Conservation (phyloP, 2,113 vertebrate genomes). For the Fukomys damarensis region DNA sequence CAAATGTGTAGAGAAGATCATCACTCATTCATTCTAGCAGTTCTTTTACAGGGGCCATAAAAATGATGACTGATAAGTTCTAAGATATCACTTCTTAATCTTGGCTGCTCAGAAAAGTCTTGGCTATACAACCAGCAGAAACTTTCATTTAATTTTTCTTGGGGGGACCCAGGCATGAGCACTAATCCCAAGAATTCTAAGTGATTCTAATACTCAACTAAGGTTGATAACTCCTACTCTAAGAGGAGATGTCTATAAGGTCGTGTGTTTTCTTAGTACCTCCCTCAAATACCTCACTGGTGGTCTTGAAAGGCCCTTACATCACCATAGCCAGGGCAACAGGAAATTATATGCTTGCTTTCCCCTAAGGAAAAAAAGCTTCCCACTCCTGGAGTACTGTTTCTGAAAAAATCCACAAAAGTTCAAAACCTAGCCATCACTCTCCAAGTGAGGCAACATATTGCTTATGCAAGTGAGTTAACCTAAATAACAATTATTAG, state of each 20-base stretch:
- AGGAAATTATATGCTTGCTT: slow-evolving; percentile 18
- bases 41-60: not conserved
- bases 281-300: not conserved
- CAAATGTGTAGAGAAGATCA: not conserved
- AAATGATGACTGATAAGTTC: not conserved
- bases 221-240: not conserved
- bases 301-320: not conserved
- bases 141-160: not conserved
- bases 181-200: not conserved
- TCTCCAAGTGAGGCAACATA: not conserved
- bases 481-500: slow-evolving; percentile 69
- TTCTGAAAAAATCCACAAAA: not conserved
- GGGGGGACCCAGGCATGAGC: not conserved
- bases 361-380: not conserved
- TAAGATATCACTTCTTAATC: not conserved
- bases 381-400: not conserved
- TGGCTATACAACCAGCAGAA: not conserved
- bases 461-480: slow-evolving; percentile 56
- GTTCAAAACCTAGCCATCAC: not conserved
- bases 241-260: not conserved
- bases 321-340: not conserved
- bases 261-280: not conserved
- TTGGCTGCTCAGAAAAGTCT: not conserved
- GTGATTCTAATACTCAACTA: not conserved
- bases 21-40: not conserved